Conservation (phyloP, 1,140 invertebrate genomes). For the Lepidostoma basale region DNA sequence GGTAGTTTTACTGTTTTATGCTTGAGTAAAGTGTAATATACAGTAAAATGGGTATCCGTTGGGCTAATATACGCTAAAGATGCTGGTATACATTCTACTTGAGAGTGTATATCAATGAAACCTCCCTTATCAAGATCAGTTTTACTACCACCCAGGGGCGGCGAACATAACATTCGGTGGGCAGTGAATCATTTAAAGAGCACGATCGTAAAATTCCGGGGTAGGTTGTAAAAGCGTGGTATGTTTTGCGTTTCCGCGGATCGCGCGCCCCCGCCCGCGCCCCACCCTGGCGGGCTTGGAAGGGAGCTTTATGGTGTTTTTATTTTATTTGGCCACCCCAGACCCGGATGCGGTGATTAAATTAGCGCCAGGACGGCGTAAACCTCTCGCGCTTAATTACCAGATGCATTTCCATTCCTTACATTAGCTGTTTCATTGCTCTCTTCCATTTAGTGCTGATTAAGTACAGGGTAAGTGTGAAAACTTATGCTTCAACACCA, state of each 20-base stretch:
- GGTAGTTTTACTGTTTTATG: no score
- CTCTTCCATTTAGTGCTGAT: no score
- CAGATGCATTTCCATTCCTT: constrained; percentile 4
- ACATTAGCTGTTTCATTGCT: no score
- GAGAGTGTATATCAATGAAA: no score
- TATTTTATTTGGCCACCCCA: constrained; percentile 19
- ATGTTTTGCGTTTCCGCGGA: constrained; percentile 13
- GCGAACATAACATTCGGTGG: not conserved
- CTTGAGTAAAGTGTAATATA: no score
- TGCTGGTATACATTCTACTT: no score
- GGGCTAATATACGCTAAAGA: no score
- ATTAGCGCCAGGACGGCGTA: constrained; percentile 6
- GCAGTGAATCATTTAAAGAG: constrained; percentile 19
- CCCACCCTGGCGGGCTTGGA: not conserved
- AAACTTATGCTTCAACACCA: no score
- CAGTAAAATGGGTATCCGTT: no score
- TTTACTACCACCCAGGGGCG: not conserved
- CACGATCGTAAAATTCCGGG: constrained; percentile 7
- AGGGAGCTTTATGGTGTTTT: not conserved
- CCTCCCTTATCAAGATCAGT: not conserved
- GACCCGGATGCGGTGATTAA: constrained; percentile 10
- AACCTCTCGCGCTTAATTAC: not conserved
- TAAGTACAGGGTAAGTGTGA: no score
- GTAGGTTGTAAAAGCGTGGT: constrained; percentile 13
- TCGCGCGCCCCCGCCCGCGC: not conserved